phyloP scores from a whole-genome alignment of 2,888 invertebrate genomes.

The Chaitophorus viminalis region DNA sequence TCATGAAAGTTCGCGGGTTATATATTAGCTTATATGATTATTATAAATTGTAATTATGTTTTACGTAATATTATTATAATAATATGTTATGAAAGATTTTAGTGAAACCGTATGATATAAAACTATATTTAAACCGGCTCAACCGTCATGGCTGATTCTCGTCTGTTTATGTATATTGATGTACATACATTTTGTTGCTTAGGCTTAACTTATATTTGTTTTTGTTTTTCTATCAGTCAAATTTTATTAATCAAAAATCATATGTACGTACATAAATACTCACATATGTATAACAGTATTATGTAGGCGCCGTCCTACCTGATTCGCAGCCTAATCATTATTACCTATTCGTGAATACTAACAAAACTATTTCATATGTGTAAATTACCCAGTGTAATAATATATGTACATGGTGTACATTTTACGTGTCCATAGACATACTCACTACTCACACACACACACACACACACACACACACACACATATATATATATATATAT shows the following conservation, averaged over 20 bases:
- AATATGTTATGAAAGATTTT: conserved; percentile 42
- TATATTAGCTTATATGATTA: conserved; percentile 19
- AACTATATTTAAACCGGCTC: conserved; percentile 30
- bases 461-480: background rate
- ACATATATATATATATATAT: background rate
- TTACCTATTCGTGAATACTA: background rate
- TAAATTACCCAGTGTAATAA: no score
- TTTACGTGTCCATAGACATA: background rate
- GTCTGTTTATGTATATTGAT: conserved; percentile 9
- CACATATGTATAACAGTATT: background rate
- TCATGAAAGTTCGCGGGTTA: conserved; percentile 2
- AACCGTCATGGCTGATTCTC: background rate
- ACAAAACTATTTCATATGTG: background rate
- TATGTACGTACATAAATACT: no score
- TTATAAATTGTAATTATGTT: conserved; percentile 36
- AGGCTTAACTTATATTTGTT: conserved; percentile 26
- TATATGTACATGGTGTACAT: background rate
- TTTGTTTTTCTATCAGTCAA: background rate
- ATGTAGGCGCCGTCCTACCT: background rate
- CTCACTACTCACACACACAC: background rate
- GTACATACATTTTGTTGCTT: conserved; percentile 42
- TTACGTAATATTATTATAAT: conserved; percentile 32
- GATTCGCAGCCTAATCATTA: conserved; percentile 7
- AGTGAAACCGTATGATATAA: conserved; percentile 51
- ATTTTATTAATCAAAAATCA: background rate